Evolutionary conservation across 2,797 vertebrate species (phyloP).

Genomic region (Falco cherrug): DNA sequence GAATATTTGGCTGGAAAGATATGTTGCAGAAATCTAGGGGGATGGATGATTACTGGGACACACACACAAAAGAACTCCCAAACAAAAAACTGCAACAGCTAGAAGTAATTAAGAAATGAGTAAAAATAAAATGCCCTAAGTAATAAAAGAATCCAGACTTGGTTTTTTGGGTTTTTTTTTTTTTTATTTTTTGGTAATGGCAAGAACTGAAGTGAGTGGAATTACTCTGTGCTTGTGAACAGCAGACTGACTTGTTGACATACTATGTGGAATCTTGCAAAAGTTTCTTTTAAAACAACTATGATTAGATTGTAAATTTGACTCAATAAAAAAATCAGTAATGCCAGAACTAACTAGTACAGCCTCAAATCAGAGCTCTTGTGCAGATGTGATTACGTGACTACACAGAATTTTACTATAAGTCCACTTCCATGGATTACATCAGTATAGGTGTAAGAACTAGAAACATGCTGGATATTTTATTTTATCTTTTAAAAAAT

Average conservation of each 20-base stretch:
- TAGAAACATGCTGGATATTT: neutral
- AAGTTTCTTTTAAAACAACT: neutral
- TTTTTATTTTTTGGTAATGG: neutral
- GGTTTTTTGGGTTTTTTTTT: neutral
- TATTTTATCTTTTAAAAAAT: neutral
- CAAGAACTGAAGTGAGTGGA: neutral
- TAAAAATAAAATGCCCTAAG: neutral
- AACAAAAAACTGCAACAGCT: rapidly evolving
- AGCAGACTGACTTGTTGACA: neutral
- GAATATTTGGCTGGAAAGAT: neutral
- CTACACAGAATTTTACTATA: neutral
- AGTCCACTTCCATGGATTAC: neutral
- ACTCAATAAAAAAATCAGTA: neutral
- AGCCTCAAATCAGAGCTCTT: neutral
- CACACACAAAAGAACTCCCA: rapidly evolving
- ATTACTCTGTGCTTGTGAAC: neutral
- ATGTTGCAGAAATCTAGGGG: neutral
- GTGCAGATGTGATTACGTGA: neutral
- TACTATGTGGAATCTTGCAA: neutral
- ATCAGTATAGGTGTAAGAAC: neutral
- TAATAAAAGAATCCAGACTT: neutral
- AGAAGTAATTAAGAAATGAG: neutral
- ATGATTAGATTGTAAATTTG: neutral
- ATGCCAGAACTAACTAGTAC: neutral
- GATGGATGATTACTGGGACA: neutral